These are phyloP conservation scores for Drosophila carrolli DNA, from an alignment of 1,140 invertebrate genomes.

Conservation along the genomic window DNA sequence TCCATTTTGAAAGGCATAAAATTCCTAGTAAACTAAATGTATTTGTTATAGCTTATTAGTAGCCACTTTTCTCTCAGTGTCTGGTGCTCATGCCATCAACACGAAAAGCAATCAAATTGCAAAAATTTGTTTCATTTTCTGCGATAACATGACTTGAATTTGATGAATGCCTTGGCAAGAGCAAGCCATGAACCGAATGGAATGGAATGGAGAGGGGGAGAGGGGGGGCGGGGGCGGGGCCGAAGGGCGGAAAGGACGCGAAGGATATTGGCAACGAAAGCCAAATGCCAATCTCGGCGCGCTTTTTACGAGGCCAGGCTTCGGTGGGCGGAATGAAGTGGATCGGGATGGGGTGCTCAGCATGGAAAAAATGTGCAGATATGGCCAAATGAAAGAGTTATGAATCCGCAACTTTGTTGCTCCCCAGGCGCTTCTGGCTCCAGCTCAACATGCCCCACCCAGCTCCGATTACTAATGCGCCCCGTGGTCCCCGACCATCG, in stretches of 20 bases:
- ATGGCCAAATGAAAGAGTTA: conserved; percentile 82
- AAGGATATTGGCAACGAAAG: conserved; percentile 78
- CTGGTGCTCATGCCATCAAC: conserved; percentile 60
- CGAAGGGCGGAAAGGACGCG: conserved; percentile 34
- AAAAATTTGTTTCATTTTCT: conserved; percentile 83
- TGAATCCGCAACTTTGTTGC: conserved; percentile 82
- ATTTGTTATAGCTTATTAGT: no score
- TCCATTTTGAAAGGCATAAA: no score
- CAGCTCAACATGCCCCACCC: conserved; percentile 22
- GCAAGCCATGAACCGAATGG: conserved; percentile 28
- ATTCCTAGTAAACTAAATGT: no score
- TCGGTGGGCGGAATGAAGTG: conserved; percentile 1
- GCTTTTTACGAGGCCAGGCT: conserved; percentile 62
- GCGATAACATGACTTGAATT: conserved; percentile 83
- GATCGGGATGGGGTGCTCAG: conserved; percentile 6
- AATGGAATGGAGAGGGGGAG: conserved; percentile 2
- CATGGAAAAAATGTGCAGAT: conserved; percentile 73
- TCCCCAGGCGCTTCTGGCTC: conserved; percentile 54
- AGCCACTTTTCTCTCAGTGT: neutral
- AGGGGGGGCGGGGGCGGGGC: neutral
- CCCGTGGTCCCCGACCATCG: conserved; percentile 37
- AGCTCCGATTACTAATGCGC: conserved; percentile 72
- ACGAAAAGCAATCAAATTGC: conserved; percentile 83
- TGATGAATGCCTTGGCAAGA: conserved; percentile 80
- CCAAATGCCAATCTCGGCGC: conserved; percentile 79